phyloP scores from a whole-genome alignment of 2,888 invertebrate species.

The Callosobruchus maculatus region DNA sequence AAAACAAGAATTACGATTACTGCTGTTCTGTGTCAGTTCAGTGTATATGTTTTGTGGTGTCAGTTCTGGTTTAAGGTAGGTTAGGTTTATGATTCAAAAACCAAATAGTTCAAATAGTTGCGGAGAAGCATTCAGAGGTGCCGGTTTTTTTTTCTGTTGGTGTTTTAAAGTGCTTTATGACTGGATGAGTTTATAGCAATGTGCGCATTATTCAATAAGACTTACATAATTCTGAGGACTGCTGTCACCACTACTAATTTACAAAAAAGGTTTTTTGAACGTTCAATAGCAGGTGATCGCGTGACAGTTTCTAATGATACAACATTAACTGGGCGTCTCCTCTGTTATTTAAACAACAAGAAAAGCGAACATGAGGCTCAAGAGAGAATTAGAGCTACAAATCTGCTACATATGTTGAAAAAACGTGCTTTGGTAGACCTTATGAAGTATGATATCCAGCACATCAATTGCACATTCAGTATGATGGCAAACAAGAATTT shows the following conservation, averaged over 20 bases:
- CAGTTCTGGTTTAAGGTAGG: no score
- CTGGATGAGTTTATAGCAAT: neutral
- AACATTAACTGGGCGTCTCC: constrained; percentile 32
- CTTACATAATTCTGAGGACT: neutral
- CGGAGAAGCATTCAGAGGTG: no score
- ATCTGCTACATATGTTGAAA: constrained; percentile 5
- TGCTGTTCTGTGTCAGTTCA: no score
- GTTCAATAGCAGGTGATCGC: constrained; percentile 12
- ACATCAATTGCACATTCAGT: constrained; percentile 18
- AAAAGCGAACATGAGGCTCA: constrained; percentile 6
- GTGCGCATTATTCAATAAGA: neutral
- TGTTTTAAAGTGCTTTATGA: neutral
- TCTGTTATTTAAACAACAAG: constrained; percentile 27
- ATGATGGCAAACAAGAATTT: constrained; percentile 15
- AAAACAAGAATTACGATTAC: no score
- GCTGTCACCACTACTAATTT: neutral
- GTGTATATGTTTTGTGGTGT: no score
- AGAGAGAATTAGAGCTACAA: neutral
- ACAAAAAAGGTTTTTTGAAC: constrained; percentile 4
- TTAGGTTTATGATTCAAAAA: neutral
- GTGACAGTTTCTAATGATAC: constrained; percentile 13
- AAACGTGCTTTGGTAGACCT: constrained; percentile 11
- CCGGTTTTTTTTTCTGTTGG: neutral
- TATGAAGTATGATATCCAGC: constrained; percentile 13
- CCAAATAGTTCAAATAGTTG: neutral